phyloP scores from a whole-genome alignment of 1,140 invertebrate genomes.

The Mactra quadrangularis region DNA sequence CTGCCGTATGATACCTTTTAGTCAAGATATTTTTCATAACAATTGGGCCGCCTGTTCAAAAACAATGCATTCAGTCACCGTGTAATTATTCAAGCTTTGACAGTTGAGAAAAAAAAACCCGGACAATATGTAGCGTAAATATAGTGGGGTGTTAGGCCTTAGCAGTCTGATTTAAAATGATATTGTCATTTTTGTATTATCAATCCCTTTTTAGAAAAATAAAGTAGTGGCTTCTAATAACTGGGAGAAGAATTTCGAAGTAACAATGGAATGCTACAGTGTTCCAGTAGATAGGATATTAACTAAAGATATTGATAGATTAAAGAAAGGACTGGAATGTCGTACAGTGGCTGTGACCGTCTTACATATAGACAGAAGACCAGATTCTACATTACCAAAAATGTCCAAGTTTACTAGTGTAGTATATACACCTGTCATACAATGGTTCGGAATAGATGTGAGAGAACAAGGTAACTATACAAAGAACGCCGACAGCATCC shows the following conservation, averaged over 20 bases:
- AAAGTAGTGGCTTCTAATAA: not conserved
- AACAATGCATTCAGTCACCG: too few relatives aligned
- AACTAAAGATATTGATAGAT: not conserved
- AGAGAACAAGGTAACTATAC: slow-evolving; percentile 4
- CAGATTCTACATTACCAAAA: not conserved
- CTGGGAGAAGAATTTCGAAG: not conserved
- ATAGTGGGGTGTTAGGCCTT: too few relatives aligned
- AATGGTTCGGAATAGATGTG: slow-evolving; percentile 14
- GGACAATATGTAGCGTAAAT: too few relatives aligned
- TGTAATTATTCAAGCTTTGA: too few relatives aligned
- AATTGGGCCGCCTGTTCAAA: too few relatives aligned
- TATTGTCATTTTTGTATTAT: too few relatives aligned
- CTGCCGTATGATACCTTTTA: too few relatives aligned
- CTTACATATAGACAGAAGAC: not conserved
- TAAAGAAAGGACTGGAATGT: not conserved
- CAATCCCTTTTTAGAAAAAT: not conserved
- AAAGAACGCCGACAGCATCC: too few relatives aligned
- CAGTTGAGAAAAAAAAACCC: too few relatives aligned
- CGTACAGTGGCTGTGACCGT: not conserved
- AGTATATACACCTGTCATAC: slow-evolving; percentile 3
- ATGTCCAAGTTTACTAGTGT: not conserved
- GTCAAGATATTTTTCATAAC: too few relatives aligned
- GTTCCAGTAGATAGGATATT: not conserved
- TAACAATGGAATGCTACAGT: not conserved
- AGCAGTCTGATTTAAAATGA: too few relatives aligned